These are phyloP conservation scores for Ephydatia muelleri DNA, from an alignment of 37 sponge, comb jelly and placozoan species.

Conservation along the genomic window DNA sequence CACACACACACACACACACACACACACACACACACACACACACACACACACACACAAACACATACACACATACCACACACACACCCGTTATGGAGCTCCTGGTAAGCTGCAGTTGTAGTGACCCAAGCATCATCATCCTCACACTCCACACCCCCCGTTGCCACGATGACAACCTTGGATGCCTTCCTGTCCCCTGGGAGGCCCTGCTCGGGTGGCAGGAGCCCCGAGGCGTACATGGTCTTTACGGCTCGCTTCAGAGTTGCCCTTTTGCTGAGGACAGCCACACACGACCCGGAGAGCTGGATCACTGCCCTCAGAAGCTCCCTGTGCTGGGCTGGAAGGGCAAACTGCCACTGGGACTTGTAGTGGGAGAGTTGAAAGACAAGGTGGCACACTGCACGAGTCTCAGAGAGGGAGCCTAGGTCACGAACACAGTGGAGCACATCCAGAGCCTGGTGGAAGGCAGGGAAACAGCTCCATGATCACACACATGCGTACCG, in stretches of 20 bases:
- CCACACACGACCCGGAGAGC: conserved; percentile 14
- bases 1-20: too few relatives aligned
- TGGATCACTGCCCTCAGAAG: conserved; percentile 8
- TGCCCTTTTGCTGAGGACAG: conserved; percentile 30
- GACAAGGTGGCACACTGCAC: conserved; percentile 35
- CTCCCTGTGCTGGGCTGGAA: conserved; percentile 35
- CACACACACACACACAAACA: not conserved
- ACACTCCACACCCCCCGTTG: not conserved
- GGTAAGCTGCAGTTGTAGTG: conserved; percentile 36
- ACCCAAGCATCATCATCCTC: conserved; percentile 49
- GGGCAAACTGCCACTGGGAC: conserved; percentile 46
- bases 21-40: too few relatives aligned
- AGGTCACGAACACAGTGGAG: conserved; percentile 23
- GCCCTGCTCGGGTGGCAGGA: conserved; percentile 18
- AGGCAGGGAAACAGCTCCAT: not conserved
- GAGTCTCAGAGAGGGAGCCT: conserved; percentile 22
- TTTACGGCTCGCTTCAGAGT: conserved; percentile 42
- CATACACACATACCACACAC: too few relatives aligned
- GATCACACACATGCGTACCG: too few relatives aligned
- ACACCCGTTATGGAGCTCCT: conserved; percentile 43
- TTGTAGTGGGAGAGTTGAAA: conserved; percentile 39
- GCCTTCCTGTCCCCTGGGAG: conserved; percentile 3
- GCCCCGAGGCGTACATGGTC: conserved; percentile 57
- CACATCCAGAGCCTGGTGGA: conserved; percentile 51
- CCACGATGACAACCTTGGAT: conserved; percentile 3